A percentile compares a stretch with the other conserved stretches of the same genome.
These are phyloP conservation scores for Gortyna flavago DNA, from an alignment of 2,888 invertebrate genomes.

Conservation along the genomic window DNA sequence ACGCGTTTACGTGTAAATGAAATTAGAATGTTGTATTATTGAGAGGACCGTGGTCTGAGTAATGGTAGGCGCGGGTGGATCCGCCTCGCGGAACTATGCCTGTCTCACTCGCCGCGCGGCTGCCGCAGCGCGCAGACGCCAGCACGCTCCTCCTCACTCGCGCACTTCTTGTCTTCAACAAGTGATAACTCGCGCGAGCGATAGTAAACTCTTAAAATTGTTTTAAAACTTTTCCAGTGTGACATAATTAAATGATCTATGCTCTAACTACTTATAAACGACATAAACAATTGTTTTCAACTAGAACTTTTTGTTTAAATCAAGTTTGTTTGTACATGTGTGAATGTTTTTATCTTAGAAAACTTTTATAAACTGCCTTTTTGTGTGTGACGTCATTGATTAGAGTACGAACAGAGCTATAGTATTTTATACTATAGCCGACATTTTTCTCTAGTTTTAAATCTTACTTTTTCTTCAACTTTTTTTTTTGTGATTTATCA, in stretches of 20 bases:
- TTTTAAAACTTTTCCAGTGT: constrained; percentile 31
- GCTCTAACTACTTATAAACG: neutral
- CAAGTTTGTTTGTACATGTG: constrained; percentile 4
- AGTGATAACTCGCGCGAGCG: constrained; percentile 19
- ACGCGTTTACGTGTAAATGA: constrained; percentile 39
- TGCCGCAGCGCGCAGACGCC: constrained; percentile 30
- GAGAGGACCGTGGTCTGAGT: constrained; percentile 33
- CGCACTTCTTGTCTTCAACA: constrained; percentile 13
- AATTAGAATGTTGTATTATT: constrained; percentile 55
- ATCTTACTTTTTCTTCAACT: neutral
- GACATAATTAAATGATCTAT: neutral
- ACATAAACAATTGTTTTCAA: neutral
- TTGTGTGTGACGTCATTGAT: neutral
- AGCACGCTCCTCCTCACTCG: constrained; percentile 16
- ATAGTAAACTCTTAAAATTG: constrained; percentile 42
- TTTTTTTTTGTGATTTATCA: neutral
- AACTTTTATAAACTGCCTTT: constrained; percentile 7
- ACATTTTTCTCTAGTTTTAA: neutral
- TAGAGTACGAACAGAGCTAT: neutral
- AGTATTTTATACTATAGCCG: too few species aligned
- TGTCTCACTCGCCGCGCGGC: constrained; percentile 27
- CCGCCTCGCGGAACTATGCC: constrained; percentile 18
- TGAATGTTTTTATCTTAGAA: neutral
- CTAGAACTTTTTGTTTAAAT: neutral
- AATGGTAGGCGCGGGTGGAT: constrained; percentile 13